These are phyloP conservation scores for Colletes gigas DNA, from an alignment of 1,140 invertebrate species.

Conservation along the genomic window DNA sequence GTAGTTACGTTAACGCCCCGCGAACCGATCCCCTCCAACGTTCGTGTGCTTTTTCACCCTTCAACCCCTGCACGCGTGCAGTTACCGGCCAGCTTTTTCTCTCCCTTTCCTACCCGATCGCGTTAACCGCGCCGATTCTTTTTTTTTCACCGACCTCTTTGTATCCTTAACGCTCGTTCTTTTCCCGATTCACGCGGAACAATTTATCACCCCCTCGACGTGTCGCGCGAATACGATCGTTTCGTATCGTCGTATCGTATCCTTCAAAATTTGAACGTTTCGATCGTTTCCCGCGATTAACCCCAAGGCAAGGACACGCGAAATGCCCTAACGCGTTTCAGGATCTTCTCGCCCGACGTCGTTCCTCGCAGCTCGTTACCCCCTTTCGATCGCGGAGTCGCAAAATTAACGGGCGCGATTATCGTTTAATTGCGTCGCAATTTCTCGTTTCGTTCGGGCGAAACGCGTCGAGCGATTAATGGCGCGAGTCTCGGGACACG, in stretches of 20 bases:
- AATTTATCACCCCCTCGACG: slow-evolving; percentile 23
- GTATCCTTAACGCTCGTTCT: slow-evolving; percentile 36
- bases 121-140: slow-evolving; percentile 41
- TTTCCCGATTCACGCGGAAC: not conserved
- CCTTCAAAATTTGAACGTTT: too few relatives aligned
- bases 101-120: not conserved
- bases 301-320: too few relatives aligned
- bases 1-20: slow-evolving; percentile 63
- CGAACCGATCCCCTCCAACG: slow-evolving; percentile 10
- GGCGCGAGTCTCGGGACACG: not conserved
- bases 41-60: slow-evolving; percentile 36
- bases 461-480: slow-evolving; percentile 17
- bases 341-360: not conserved
- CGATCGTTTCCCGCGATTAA: too few relatives aligned
- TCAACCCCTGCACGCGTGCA: not conserved
- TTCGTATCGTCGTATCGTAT: too few relatives aligned
- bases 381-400: not conserved
- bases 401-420: not conserved
- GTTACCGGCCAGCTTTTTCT: slow-evolving; percentile 25
- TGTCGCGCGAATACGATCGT: not conserved
- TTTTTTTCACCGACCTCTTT: not conserved
- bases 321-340: not conserved
- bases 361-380: not conserved
- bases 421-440: slow-evolving; percentile 14
- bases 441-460: too few relatives aligned